phyloP scores from a whole-genome alignment of 2,797 vertebrate genomes.

The Parauchenoglanis punctatus region DNA sequence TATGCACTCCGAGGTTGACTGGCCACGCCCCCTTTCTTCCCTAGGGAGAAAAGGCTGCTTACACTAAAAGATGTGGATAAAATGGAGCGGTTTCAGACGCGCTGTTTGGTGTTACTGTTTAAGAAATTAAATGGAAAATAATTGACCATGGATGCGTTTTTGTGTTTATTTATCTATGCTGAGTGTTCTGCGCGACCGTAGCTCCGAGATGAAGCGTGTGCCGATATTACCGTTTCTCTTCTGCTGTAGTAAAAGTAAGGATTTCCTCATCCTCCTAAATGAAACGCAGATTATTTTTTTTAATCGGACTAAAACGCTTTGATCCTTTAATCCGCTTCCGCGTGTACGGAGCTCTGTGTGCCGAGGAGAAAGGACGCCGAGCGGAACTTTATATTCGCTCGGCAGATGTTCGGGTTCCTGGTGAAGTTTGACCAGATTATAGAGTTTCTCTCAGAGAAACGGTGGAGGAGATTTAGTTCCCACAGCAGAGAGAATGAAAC shows the following conservation, averaged over 20 bases:
- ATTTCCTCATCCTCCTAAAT: not conserved
- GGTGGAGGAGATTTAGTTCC: not conserved
- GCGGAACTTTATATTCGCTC: not conserved
- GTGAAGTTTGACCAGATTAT: too few relatives aligned
- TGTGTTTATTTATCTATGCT: not conserved
- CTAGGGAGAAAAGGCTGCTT: not conserved
- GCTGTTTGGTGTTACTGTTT: not conserved
- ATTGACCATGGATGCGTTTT: not conserved
- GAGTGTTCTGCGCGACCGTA: too few relatives aligned
- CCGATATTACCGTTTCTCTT: not conserved
- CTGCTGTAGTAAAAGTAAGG: not conserved
- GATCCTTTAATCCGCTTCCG: slow-evolving; percentile 21
- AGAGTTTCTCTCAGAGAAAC: not conserved
- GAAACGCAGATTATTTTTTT: not conserved
- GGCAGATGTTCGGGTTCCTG: not conserved
- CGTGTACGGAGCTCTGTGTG: not conserved
- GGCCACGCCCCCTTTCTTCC: too few relatives aligned
- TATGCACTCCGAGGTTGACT: not conserved
- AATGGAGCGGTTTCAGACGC: not conserved
- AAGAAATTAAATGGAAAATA: not conserved
- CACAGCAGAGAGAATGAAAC: not conserved
- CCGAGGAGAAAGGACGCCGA: not conserved
- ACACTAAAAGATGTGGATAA: not conserved
- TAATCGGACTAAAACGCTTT: not conserved
- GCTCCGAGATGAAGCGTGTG: not conserved